Evolutionary conservation across 1,140 invertebrate species (phyloP).

Genomic region (Drosophila mayri): DNA sequence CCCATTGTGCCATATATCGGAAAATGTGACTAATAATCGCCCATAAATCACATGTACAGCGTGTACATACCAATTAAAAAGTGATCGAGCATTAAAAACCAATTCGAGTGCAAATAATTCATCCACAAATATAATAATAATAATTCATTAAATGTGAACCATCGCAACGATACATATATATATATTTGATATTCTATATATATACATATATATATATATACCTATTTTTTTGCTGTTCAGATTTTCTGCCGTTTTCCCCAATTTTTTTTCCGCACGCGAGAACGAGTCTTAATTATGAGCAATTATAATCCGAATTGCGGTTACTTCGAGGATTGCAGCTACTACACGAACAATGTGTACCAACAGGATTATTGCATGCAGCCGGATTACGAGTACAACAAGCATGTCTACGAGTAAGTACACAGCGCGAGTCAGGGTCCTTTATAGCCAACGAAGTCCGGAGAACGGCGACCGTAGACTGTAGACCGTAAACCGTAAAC

Average conservation of each 20-base stretch:
- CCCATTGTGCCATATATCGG: constrained; percentile 16
- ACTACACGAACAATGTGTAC: constrained; percentile 78
- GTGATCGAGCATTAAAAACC: constrained; percentile 79
- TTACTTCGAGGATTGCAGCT: constrained; percentile 83
- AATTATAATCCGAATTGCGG: constrained; percentile 85
- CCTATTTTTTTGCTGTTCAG: constrained; percentile 20
- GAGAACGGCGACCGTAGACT: neutral
- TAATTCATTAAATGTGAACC: constrained; percentile 63
- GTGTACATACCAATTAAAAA: constrained; percentile 73
- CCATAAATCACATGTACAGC: constrained; percentile 27
- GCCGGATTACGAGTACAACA: constrained; percentile 83
- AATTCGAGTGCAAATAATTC: constrained; percentile 71
- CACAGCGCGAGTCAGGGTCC: constrained; percentile 20
- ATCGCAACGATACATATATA: neutral
- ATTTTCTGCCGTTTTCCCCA: constrained; percentile 1
- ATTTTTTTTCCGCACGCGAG: constrained; percentile 53
- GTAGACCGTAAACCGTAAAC: neutral
- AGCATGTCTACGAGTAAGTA: constrained; percentile 84
- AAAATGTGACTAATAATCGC: constrained; percentile 44
- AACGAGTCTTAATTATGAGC: constrained; percentile 70
- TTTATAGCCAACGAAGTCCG: neutral
- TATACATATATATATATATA: constrained; percentile 5
- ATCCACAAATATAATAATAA: constrained; percentile 46
- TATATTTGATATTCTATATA: constrained; percentile 5
- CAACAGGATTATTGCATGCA: constrained; percentile 84